Conservation (phyloP, 2,113 vertebrate genomes). For the Glareola pratincola region DNA sequence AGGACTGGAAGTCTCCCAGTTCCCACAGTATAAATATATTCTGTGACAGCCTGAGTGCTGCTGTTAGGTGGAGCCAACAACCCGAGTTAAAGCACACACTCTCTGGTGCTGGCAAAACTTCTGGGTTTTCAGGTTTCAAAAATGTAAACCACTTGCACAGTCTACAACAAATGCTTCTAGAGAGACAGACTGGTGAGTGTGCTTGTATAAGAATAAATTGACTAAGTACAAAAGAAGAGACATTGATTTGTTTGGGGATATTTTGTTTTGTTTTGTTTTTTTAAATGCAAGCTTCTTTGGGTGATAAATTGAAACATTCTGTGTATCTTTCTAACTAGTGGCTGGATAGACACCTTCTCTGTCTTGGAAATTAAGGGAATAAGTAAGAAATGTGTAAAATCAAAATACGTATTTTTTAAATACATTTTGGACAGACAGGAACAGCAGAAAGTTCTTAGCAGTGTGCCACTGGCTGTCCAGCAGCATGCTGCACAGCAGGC, state of each 20-base stretch:
- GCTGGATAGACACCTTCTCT: neutral
- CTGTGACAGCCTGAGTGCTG: neutral
- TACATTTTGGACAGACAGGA: neutral
- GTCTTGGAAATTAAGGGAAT: neutral
- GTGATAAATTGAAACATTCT: neutral
- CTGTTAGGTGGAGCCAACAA: neutral
- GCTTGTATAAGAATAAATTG: neutral
- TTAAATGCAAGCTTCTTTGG: neutral
- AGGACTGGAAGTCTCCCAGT: neutral
- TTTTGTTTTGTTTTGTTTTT: too few species aligned
- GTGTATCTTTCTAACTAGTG: neutral
- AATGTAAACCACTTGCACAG: neutral
- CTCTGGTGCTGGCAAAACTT: neutral
- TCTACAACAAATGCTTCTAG: neutral
- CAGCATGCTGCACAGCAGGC: neutral
- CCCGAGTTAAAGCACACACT: neutral
- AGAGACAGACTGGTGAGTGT: neutral
- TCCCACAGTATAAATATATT: neutral
- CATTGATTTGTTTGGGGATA: too few species aligned
- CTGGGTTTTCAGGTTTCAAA: neutral
- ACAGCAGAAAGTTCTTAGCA: neutral
- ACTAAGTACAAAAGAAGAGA: neutral
- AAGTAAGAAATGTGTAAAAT: neutral
- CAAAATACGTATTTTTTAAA: neutral
- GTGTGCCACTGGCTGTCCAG: neutral